Evolutionary conservation across 2,888 invertebrate species (phyloP), one percentile per base, ranked within the genome.

Genomic region (Tetropium fuscum): DNA sequence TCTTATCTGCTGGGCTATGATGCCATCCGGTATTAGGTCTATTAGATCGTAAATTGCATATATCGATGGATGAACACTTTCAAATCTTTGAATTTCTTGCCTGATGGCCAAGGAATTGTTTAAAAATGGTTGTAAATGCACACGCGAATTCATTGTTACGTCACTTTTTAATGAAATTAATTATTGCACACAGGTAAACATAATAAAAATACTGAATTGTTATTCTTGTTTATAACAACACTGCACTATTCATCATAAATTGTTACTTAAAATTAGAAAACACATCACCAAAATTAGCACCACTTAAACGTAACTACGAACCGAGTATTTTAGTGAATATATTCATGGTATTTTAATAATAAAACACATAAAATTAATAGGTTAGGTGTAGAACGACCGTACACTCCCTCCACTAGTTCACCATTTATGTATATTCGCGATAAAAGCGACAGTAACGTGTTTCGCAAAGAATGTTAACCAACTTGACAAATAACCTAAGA

Each of bases 41-140:
- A 99, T 94, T 79, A 98, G 87, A 86, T 98, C 98, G 83, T 98
- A 98, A 81, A 98, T 94, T 77, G 97, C 97, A 85, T 98, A 98
- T 81, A 98, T 98, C 77, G 95, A 97, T 56, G 98, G 98, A 87
- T 98, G 98, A 66, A 98, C 98, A 84, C 96, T 96, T 85, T 98
- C 98, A 80, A 98, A 98, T 74, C 98, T 90, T 82, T 97, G 96
- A 74, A 98, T 98, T 87, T 98, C 98, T 84, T 95, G 95, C 78
- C 94, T 86, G 79, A 95, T 96, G 58, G 94, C 94, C 83, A 95
- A 85, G 70, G 96, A 96, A 83, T 95, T 90, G 83, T 90, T 90
- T 76, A 90, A 83, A 80, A 90, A 88, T 58, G 90, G 89, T 81
- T 89, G 90, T 70, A 88, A 81, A 82, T 88, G 86, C 77, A 86